Evolutionary conservation across 1,140 invertebrate genomes (phyloP).

Genomic region (Idris sp.): DNA sequence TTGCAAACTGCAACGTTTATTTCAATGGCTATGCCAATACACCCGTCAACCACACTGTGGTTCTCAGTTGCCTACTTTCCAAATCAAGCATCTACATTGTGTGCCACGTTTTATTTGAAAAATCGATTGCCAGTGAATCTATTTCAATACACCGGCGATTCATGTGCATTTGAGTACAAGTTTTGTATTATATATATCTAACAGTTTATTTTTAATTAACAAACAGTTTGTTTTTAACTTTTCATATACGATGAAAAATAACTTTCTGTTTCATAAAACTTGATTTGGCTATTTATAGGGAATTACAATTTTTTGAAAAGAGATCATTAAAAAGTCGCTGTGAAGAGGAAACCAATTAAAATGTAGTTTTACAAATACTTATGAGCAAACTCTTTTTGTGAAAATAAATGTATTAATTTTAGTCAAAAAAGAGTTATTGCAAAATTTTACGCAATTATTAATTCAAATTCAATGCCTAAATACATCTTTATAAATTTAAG

Average conservation of each 20-base stretch:
- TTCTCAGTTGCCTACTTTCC: constrained; percentile 44
- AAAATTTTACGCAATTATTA: constrained; percentile 9
- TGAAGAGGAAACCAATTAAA: no score
- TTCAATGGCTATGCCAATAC: constrained; percentile 46
- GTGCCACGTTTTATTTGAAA: constrained; percentile 21
- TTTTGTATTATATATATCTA: constrained; percentile 1
- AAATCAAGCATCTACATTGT: constrained; percentile 39
- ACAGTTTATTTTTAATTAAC: constrained; percentile 9
- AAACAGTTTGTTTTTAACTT: constrained; percentile 3
- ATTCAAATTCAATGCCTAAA: constrained; percentile 23
- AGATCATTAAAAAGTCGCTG: no score
- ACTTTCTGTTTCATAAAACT: no score
- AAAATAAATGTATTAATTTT: no score
- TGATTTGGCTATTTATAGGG: background rate
- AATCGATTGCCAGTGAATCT: constrained; percentile 33
- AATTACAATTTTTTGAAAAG: no score
- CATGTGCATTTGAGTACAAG: no score
- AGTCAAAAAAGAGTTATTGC: constrained; percentile 8
- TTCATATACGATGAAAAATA: no score
- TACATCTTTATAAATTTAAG: constrained; percentile 19
- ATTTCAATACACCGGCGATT: constrained; percentile 14
- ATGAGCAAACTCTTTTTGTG: no score
- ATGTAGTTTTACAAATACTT: no score
- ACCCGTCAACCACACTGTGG: constrained; percentile 34
- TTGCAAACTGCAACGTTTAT: constrained; percentile 39